These are phyloP conservation scores for Mormyrops boulengeri DNA, from an alignment of 2,797 vertebrate genomes.

Conservation along the genomic window DNA sequence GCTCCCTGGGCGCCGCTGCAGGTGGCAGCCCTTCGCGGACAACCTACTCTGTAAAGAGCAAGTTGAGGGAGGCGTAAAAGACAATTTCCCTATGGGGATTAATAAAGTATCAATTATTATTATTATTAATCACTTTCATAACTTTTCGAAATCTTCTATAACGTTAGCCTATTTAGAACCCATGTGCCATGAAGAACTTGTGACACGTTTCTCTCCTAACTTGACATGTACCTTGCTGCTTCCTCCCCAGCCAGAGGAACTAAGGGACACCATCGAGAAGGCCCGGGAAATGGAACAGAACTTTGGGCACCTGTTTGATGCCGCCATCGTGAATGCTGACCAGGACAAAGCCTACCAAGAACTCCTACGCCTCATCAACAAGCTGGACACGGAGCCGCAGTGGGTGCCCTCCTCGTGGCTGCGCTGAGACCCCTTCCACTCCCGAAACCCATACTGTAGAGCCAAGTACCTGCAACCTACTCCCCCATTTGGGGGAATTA, in stretches of 20 bases:
- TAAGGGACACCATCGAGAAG: conserved; percentile 94
- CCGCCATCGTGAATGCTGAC: conserved; percentile 87
- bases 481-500: neutral
- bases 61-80: no score
- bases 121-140: neutral
- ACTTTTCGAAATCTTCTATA: neutral
- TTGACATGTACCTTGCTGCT: neutral
- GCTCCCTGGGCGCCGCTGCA: no score
- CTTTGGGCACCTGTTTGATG: conserved; percentile 91
- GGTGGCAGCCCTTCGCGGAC: no score
- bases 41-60: no score
- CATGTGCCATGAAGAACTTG: neutral
- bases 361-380: conserved; percentile 90
- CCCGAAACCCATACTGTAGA: neutral
- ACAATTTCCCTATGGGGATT: no score
- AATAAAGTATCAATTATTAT: no score
- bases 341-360: conserved; percentile 86
- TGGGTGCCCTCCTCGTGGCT: conserved; percentile 96
- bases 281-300: conserved; percentile 96
- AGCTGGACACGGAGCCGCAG: conserved; percentile 95
- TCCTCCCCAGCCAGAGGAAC: conserved; percentile 67
- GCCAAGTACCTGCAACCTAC: neutral
- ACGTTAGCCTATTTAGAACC: neutral
- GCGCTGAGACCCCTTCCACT: conserved; percentile 54
- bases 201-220: neutral